A percentile compares a stretch with the other conserved stretches of the same genome.
Evolutionary conservation across 2,888 invertebrate species (phyloP).

Genomic region (Nowickia ferox): DNA sequence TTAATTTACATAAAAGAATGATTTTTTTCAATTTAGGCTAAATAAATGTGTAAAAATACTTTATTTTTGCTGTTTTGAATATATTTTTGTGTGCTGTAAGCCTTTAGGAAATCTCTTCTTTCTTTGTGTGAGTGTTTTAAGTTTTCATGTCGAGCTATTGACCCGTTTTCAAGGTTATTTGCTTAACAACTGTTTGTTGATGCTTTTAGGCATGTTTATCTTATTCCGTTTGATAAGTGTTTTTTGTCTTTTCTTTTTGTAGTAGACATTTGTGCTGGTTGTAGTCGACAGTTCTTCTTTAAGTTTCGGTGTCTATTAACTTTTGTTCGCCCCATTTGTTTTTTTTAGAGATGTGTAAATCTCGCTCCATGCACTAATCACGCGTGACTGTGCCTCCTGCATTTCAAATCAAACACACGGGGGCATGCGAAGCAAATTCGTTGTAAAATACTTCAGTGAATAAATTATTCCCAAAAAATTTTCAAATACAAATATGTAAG

Average conservation of each 20-base stretch:
- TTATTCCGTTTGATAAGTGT: neutral
- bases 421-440: too few relatives aligned
- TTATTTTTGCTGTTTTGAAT: neutral
- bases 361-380: too few relatives aligned
- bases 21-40: conserved; percentile 49
- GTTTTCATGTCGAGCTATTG: conserved; percentile 50
- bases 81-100: neutral
- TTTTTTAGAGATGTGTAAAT: too few relatives aligned
- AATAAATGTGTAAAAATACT: neutral
- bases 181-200: conserved; percentile 60
- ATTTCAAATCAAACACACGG: too few relatives aligned
- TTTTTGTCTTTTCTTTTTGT: conserved; percentile 12
- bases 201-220: conserved; percentile 48
- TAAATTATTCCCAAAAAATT: too few relatives aligned
- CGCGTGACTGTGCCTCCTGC: too few relatives aligned
- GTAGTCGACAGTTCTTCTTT: neutral
- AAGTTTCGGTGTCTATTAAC: neutral
- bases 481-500: too few relatives aligned
- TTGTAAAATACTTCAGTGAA: too few relatives aligned
- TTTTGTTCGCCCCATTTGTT: neutral
- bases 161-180: conserved; percentile 70
- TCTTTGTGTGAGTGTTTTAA: neutral
- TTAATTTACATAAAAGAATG: conserved; percentile 59
- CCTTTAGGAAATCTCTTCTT: conserved; percentile 14
- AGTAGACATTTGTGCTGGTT: conserved; percentile 43